Conservation (phyloP, 2,797 vertebrate species). For the Chromis chromis region DNA sequence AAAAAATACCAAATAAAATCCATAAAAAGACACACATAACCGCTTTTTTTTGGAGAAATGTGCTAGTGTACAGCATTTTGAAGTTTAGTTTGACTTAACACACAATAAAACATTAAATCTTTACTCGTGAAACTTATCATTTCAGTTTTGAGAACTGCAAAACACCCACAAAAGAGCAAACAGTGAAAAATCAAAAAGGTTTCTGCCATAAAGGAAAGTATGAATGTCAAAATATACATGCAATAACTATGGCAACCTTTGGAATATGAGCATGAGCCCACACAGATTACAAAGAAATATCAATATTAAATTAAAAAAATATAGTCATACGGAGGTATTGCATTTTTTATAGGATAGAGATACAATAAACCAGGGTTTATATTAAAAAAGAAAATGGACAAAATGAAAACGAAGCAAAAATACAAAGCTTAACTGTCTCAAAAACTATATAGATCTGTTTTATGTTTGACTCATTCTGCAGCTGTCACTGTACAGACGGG, state of each 20-base stretch:
- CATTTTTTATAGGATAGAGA: slow-evolving; percentile 2
- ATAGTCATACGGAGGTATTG: background rate
- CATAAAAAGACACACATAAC: background rate
- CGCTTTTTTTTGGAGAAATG: background rate
- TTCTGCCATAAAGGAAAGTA: background rate
- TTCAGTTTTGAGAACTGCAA: background rate
- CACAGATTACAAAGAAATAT: background rate
- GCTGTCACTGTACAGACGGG: background rate
- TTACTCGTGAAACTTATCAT: background rate
- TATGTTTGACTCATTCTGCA: background rate
- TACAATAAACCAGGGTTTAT: slow-evolving; percentile 1
- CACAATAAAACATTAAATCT: background rate
- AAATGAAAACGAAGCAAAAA: no score
- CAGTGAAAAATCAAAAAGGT: background rate
- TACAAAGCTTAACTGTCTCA: no score
- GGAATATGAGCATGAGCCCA: slow-evolving; percentile 7
- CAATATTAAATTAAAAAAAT: background rate
- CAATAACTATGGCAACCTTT: slow-evolving; percentile 18
- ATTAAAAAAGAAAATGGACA: background rate
- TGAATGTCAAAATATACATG: slow-evolving; percentile 13
- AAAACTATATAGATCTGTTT: background rate
- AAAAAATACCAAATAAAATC: background rate
- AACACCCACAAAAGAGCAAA: background rate
- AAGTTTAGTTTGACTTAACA: background rate
- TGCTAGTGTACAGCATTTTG: background rate